Conservation (phyloP, 2,888 invertebrate species). For the Chloromyia formosa region DNA sequence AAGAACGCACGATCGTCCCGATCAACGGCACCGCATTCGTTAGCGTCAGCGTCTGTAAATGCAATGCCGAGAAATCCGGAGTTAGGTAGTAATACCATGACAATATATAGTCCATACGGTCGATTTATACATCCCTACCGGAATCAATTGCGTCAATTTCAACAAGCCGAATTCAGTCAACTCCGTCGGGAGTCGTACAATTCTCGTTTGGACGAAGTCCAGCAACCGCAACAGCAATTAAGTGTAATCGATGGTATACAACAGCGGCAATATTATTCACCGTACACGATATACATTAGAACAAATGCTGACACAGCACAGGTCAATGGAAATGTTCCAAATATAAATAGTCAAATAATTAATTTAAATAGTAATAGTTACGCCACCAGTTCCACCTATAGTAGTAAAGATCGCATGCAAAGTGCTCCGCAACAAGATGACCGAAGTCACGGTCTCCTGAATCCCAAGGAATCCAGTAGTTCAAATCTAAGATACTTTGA, state of each 20-base stretch:
- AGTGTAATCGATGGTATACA: not conserved
- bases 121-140: not conserved
- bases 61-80: slow-evolving; percentile 11
- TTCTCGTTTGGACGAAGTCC: not conserved
- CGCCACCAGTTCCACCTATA: slow-evolving; percentile 8
- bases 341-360: slow-evolving; percentile 62
- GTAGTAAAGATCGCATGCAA: not conserved
- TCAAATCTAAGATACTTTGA: slow-evolving; percentile 49
- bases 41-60: slow-evolving; percentile 50
- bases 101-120: slow-evolving; percentile 28
- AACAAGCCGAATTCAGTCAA: not conserved
- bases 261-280: slow-evolving; percentile 23
- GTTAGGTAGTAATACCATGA: slow-evolving; percentile 39
- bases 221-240: slow-evolving; percentile 51
- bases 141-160: not conserved
- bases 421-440: not conserved
- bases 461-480: slow-evolving; percentile 51
- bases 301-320: slow-evolving; percentile 44
- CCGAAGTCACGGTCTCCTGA: too few relatives aligned
- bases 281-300: slow-evolving; percentile 45
- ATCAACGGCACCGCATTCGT: slow-evolving; percentile 49
- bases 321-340: slow-evolving; percentile 60
- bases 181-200: not conserved
- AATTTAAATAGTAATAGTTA: slow-evolving; percentile 53
- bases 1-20: slow-evolving; percentile 51